Base-by-base conservation (phyloP, 2,797 vertebrate species). In the Mionectes olivaceus region DNA sequence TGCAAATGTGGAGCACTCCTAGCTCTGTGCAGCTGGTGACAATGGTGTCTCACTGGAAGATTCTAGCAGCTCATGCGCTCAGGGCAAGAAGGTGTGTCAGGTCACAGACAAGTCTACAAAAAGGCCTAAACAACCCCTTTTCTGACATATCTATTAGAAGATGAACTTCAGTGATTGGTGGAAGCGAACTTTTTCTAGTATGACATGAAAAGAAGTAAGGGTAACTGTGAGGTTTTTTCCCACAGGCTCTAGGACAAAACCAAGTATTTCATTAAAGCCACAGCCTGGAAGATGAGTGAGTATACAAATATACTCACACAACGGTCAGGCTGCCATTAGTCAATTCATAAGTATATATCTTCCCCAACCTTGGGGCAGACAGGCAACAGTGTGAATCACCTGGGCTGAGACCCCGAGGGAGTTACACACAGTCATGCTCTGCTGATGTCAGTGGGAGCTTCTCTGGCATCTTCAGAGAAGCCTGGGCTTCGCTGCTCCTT, bases 91-190 rank as follows among this genome's bases (percentile, higher is more conserved):
- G 11, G 10, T 30, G 24, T 8, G 7, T 32, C 56, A 74, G 19
- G 10, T 83, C 49, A 89, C 16, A 75, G 13, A 22, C 16, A 57
- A 79, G 19, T 35, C 82, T 63, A 33, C 50, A 74, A 89, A 82
- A 70, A 44, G n/a, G 11, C 25, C 35, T 59, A 25, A 82, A 52
- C 18, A 50, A 9, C 9, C 18, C 9, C 23, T 43, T 2, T 55
- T 83, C 60, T 74, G 32, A 77, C 14, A 12, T 76, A 8, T 13
- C 1, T 33, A 14, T 47, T 33, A 49, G n/a, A 44, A 87, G 19
- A 56, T 24, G 33, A 79, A 27, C 4, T 21, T 30, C 5, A 0
- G 0, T 32, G 47, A 32, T 7, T 47, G 67, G 8, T 57, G 53
- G 33, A 87, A 93, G 22, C 4, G 82, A 82, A 55, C 4, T 8